A percentile compares a stretch with the other conserved stretches of the same genome.
These are phyloP conservation scores for Lithophane semibrunnea DNA, from an alignment of 2,888 invertebrate species.

Conservation along the genomic window DNA sequence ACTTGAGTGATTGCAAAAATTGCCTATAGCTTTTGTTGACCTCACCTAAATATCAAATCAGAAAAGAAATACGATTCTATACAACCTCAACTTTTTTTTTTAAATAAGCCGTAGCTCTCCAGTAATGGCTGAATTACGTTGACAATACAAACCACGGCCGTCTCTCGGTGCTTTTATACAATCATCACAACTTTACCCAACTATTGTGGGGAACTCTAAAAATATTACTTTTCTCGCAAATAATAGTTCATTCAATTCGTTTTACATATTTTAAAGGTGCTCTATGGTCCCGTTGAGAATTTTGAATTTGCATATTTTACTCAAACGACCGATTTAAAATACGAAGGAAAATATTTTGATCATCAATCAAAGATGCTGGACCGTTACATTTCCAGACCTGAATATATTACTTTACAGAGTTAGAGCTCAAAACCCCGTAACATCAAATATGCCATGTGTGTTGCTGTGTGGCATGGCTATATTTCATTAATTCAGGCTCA, in stretches of 20 bases:
- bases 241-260: conserved; percentile 16
- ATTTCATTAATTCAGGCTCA: conserved; percentile 20
- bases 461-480: conserved; percentile 15
- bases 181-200: conserved; percentile 30
- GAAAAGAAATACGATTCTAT: conserved; percentile 6
- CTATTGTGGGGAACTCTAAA: conserved; percentile 23
- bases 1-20: neutral
- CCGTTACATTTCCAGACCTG: neutral
- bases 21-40: neutral
- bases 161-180: conserved; percentile 11
- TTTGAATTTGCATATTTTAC: neutral
- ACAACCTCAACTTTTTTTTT: neutral
- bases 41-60: neutral
- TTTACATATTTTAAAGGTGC: conserved; percentile 3
- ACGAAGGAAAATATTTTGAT: neutral
- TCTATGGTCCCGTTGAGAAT: neutral
- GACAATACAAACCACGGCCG: conserved; percentile 10
- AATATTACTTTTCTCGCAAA: conserved; percentile 19
- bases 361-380: neutral
- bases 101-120: neutral
- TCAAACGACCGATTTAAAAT: neutral
- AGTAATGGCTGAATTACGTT: conserved; percentile 21
- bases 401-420: neutral
- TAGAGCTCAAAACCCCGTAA: conserved; percentile 1
- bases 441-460: conserved; percentile 42